phyloP scores from a whole-genome alignment of 2,113 vertebrate genomes.

The Cyrtonyx montezumae region DNA sequence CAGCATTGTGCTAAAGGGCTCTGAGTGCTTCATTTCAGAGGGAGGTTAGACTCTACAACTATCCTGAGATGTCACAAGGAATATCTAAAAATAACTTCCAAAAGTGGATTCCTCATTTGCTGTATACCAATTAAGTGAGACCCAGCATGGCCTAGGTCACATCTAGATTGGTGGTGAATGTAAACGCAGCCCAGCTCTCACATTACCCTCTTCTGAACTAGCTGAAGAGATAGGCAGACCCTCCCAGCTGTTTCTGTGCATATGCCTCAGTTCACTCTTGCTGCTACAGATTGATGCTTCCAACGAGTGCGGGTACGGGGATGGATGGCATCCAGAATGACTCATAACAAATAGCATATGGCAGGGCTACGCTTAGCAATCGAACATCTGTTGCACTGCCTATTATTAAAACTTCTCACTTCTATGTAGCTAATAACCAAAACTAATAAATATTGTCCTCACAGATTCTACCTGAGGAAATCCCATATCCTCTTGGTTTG shows the following conservation, averaged over 20 bases:
- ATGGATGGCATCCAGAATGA: slow-evolving; percentile 67
- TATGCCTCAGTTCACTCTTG: slow-evolving; percentile 24
- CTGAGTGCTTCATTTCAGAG: background rate
- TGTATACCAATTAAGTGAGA: background rate
- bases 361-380: slow-evolving; percentile 35
- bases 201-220: background rate
- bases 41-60: background rate
- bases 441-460: slow-evolving; percentile 23
- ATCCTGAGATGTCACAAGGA: background rate
- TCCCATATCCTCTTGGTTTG: background rate
- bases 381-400: slow-evolving; percentile 65
- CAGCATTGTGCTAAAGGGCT: background rate
- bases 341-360: slow-evolving; percentile 65
- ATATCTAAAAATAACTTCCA: background rate
- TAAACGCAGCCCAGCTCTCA: background rate
- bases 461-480: slow-evolving; percentile 34
- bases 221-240: background rate
- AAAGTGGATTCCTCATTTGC: background rate
- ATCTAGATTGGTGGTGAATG: background rate
- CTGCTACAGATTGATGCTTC: slow-evolving; percentile 45
- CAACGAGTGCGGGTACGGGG: background rate
- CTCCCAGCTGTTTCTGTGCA: slow-evolving; percentile 18
- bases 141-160: background rate
- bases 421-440: slow-evolving; percentile 19
- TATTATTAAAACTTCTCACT: slow-evolving; percentile 52